Base-by-base conservation (phyloP, 2,888 invertebrate genomes). In the Eristalis tenax region DNA sequence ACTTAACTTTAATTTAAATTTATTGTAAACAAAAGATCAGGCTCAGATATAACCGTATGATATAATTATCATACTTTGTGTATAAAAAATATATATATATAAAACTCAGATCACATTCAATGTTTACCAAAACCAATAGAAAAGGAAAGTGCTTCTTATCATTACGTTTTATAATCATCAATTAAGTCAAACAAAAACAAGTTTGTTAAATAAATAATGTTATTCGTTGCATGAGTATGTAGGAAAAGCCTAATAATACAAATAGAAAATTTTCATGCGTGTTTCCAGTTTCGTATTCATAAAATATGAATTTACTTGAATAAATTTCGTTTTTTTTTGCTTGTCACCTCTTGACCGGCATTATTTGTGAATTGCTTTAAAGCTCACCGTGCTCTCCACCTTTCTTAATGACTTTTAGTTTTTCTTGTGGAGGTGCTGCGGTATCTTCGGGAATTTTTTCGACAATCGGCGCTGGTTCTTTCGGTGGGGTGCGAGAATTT, bases 351-450 rank as follows among this genome's bases (percentile, higher is more conserved):
- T 59, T 28, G 26, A 11, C 13, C 26, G 59, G 59, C 15, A 79
- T 66, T 81, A 68, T 28, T 81, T 50, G 43, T 66, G 10, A 38
- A 59, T 22, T 10, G 35, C 40, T 85, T 91, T 93, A 93, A 35
- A 93, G 90, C 83, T 93, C 93, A 22, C 92, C 91, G 28, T 92
- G 93, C 23, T 89, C 89, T 56, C 95, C 95, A 80, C 93, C 94
- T 89, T 94, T 95, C 90, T 94, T 95, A 79, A 95, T 95, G 3
- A 95, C 94, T 92, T 95, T 95, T 32, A 95, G 93, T 68, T 93
- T 94, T 88, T 94, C 94, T 82, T 93, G 93, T 89, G 91, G 91
- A 0, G 95, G 95, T 76, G 94, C 94, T 23, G 92, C 91, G 0
- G 94, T 94, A 89, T 95, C 95, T 0, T 93, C 93, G 2, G 93